Conservation (phyloP, 2,113 vertebrate genomes). For the Neolamprologus cancellatus region DNA sequence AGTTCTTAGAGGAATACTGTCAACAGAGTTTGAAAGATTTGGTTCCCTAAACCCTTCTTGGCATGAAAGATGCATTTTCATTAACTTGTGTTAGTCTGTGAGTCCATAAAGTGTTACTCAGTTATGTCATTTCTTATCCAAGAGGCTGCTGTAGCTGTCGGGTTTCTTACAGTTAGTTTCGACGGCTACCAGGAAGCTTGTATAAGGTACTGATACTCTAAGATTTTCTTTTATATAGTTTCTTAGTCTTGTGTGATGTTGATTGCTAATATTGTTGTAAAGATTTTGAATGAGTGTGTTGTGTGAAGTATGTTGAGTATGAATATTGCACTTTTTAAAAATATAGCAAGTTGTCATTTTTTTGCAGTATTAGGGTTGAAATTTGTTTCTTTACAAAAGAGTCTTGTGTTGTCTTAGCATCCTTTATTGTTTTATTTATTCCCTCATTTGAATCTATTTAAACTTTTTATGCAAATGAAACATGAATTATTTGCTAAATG, state of each 20-base stretch:
- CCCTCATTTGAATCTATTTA: not conserved
- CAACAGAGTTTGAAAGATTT: not conserved
- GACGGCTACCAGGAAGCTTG: not conserved
- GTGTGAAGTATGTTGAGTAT: not conserved
- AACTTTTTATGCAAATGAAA: not conserved
- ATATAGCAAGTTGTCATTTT: not conserved
- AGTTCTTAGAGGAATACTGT: not conserved
- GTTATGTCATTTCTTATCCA: not conserved
- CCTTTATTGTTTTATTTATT: not conserved
- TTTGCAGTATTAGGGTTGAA: not conserved
- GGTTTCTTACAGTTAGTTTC: not conserved
- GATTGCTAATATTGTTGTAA: not conserved
- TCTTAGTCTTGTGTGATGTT: not conserved
- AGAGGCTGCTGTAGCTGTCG: not conserved
- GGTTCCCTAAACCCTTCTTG: not conserved
- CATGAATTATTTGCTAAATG: not conserved
- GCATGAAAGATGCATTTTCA: not conserved
- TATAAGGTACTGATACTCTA: not conserved
- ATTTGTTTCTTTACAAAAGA: not conserved
- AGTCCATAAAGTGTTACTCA: not conserved
- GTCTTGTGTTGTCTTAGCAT: not conserved
- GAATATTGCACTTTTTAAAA: not conserved
- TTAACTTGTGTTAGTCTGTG: not conserved
- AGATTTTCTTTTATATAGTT: not conserved
- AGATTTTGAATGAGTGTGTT: not conserved